Evolutionary conservation across 2,797 vertebrate species (phyloP), one percentile per base, ranked within the genome.

Genomic region (Parotocinclus haroldoi): DNA sequence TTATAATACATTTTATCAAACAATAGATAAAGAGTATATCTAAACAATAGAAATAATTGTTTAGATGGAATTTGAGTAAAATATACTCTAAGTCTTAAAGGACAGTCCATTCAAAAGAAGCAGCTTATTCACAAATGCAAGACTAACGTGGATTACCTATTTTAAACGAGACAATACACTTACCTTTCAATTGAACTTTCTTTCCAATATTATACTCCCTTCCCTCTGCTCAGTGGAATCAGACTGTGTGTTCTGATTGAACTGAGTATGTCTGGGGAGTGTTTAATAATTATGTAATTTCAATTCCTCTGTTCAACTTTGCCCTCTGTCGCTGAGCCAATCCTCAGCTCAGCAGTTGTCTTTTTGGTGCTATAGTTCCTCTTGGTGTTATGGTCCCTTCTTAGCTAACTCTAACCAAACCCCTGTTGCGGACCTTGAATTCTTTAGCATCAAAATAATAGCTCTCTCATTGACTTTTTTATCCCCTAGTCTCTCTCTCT

Each of bases 171-270:
- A 19, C 13, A 9, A 44, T 7, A 56, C 45, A 50, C 69, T 72
- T 49, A 72, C 69, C 69, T 54, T 69, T 40, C 12, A 58, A 19
- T 45, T 38, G 40, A 51, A 42, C 36, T 5, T 70, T 48, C 53
- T 61, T n/a, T 44, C 39, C 65, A 48, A 61, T 6, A 5, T n/a
- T 61, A 42, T n/a, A 54, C 18, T 66, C 62, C 14, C 7, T 58
- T 62, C 46, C 17, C 14, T 67, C 27, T 2, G 10, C 45, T 27
- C 12, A 39, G 11, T 42, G 13, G 8, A 37, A 49, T 50, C 9
- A 7, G 51, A 13, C 11, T 8, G 12, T 14, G 9, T 63, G 11
- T 46, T 12, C 46, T 5, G 12, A 10, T 10, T 7, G 27, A n/a
- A 49, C 9, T 49, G 10, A n/a, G n/a, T 52, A 7, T 36, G 13